These are phyloP conservation scores for Oreochromis spilurus DNA, from an alignment of 2,113 vertebrate species.

Conservation along the genomic window DNA sequence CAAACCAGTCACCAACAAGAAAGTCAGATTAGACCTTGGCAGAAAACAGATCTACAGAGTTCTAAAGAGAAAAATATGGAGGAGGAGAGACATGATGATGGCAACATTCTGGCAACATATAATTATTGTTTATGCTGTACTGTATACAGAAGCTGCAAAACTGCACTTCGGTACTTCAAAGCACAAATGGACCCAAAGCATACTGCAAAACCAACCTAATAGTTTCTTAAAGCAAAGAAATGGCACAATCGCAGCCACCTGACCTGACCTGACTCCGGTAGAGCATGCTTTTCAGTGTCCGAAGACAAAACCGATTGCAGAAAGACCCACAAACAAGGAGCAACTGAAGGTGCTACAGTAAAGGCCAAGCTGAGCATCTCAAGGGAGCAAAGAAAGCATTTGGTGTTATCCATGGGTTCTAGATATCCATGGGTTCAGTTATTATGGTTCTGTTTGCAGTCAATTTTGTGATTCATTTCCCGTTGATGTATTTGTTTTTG, in stretches of 20 bases:
- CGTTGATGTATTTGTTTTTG: background rate
- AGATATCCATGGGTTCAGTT: background rate
- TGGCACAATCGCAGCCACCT: background rate
- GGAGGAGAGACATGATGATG: background rate
- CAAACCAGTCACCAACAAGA: background rate
- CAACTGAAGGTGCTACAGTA: background rate
- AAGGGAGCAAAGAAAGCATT: background rate
- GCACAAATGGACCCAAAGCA: background rate
- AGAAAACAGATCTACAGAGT: background rate
- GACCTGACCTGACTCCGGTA: too few species aligned
- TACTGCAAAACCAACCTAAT: background rate
- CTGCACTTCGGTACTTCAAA: background rate
- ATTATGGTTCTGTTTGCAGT: rapidly evolving
- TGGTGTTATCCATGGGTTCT: background rate
- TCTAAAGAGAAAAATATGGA: background rate
- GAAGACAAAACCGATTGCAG: background rate
- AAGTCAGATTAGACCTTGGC: background rate
- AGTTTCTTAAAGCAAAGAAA: background rate
- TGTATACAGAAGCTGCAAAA: background rate
- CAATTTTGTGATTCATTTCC: background rate
- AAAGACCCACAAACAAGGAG: background rate
- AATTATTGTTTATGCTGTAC: background rate
- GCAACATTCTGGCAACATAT: background rate
- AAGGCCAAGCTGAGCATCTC: background rate
- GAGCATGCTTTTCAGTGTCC: background rate